phyloP scores from a whole-genome alignment of 1,140 invertebrate species.

The Hestina assimilis region DNA sequence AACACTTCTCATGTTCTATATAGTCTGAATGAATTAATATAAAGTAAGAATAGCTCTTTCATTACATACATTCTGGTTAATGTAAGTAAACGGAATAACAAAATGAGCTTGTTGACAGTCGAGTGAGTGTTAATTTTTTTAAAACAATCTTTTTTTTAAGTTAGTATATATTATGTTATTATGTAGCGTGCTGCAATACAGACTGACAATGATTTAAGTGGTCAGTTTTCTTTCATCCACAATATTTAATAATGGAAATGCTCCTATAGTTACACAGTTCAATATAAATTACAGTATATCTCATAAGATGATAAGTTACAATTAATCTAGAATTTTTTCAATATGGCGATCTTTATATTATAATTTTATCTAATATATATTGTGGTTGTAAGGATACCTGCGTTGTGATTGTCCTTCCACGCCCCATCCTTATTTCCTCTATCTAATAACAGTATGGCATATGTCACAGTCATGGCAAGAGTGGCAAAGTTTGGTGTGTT shows the following conservation, averaged over 20 bases:
- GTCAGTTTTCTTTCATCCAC: conserved; percentile 79
- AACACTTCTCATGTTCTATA: conserved; percentile 53
- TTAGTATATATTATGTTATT: too few relatives aligned
- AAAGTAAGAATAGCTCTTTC: conserved; percentile 67
- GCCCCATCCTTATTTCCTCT: conserved; percentile 50
- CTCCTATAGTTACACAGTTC: conserved; percentile 71
- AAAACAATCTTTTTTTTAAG: conserved; percentile 66
- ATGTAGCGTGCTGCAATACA: conserved; percentile 69
- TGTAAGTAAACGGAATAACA: conserved; percentile 69
- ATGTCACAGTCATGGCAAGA: conserved; percentile 43
- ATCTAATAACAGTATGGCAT: conserved; percentile 40
- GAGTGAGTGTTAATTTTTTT: conserved; percentile 72
- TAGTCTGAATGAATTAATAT: conserved; percentile 64
- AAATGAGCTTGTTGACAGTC: conserved; percentile 70
- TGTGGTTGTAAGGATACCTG: conserved; percentile 79
- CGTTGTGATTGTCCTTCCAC: conserved; percentile 74
- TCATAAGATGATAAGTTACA: conserved; percentile 76
- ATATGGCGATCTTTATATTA: conserved; percentile 79
- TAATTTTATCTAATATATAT: conserved; percentile 80
- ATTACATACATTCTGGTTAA: conserved; percentile 73
- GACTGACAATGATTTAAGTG: conserved; percentile 68
- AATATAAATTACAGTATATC: conserved; percentile 78
- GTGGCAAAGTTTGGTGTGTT: conserved; percentile 70
- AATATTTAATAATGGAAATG: conserved; percentile 74
- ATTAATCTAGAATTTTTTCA: conserved; percentile 78